Evolutionary conservation across 2,888 invertebrate species (phyloP), one percentile per base, ranked within the genome.

Genomic region (Ophion obscuratus): DNA sequence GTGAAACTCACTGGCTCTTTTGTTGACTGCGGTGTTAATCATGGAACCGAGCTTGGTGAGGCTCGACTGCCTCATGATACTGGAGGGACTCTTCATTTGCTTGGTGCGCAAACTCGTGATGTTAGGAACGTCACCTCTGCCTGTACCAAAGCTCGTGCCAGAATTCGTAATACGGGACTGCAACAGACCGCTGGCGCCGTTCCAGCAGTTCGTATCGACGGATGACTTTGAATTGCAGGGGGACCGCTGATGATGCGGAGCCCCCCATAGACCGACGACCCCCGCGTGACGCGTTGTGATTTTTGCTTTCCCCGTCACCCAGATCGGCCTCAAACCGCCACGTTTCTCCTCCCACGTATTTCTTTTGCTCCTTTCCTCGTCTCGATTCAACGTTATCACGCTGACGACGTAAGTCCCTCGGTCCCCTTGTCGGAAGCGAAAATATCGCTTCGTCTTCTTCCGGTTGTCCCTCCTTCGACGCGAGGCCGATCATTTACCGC

Each of bases 1-100:
- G 94, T 93, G 94, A 93, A 84, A 92, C 94, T 93, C 88, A 94
- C 95, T 93, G 89, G 92, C 93, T 86, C 94, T 93, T 89, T 94
- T 94, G 92, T 95, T 95, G 88, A 95, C 95, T 78, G 95, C 95
- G 62, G 95, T 95, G 91, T 96, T 96, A 89, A 96, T 95, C 94
- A 96, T 96, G 89, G 95, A 95, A 62, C 96, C 95, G 87, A 96
- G 95, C 93, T 95, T 95, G 80, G 96, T 96, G 92, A 96, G 95
- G 94, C 96, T 96, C 87, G 96, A 95, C 92, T 96, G 96, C 87
- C 96, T 95, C 93, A 95, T 95, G 92, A 96, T 94, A 89, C 93
- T 92, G 85, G 94, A 94, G 66, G 94, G 94, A 87, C 94, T 94
- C 92, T 94, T 93, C 93, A 94, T 94, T 91, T 93, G 93, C 91